Conservation (phyloP, 2,797 vertebrate genomes). For the Gila robusta region DNA sequence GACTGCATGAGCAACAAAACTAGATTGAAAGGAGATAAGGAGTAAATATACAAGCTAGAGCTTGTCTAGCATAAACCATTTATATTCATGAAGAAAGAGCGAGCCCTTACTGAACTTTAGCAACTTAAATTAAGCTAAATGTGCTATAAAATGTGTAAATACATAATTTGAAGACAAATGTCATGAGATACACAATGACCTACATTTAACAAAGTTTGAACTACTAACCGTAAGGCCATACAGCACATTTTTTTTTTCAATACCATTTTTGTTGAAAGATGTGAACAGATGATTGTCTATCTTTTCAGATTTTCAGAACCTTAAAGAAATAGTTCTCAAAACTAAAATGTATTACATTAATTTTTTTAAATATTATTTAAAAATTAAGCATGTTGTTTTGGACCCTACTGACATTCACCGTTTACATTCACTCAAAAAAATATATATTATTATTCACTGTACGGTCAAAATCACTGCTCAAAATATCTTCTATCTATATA, state of each 20-base stretch:
- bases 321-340: background rate
- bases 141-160: background rate
- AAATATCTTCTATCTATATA: background rate
- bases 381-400: background rate
- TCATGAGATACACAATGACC: background rate
- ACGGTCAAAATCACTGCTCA: background rate
- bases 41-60: background rate
- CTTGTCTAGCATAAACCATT: background rate
- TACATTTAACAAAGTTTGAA: background rate
- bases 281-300: constrained; percentile 5
- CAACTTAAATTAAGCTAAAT: background rate
- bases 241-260: background rate
- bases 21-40: background rate
- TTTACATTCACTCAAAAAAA: no score
- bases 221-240: background rate
- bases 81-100: background rate
- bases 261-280: background rate
- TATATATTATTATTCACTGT: background rate
- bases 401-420: background rate
- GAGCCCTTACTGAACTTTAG: background rate
- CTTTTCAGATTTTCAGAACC: background rate
- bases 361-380: no score
- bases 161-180: background rate
- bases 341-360: no score
- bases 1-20: background rate